Percentiles rank a stretch among this genome's conserved stretches.
Evolutionary conservation across 2,888 invertebrate genomes (phyloP).

Genomic region (Erebia ligea): DNA sequence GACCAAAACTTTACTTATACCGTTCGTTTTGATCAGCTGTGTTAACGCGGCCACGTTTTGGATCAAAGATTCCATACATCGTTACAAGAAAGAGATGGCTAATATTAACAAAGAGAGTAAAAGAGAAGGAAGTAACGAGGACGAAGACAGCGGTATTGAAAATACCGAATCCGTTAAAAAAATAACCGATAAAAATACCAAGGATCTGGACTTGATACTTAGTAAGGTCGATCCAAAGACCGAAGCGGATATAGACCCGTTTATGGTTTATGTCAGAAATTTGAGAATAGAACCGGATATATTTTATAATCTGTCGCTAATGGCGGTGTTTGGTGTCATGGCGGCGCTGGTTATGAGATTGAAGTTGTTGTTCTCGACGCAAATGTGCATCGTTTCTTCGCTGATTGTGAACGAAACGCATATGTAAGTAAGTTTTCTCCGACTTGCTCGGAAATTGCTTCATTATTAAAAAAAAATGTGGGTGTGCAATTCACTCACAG

Average conservation of each 20-base stretch:
- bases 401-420: slow-evolving; percentile 85
- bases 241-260: slow-evolving; percentile 36
- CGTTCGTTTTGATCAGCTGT: slow-evolving; percentile 76
- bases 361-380: slow-evolving; percentile 90
- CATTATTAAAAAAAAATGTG: not conserved
- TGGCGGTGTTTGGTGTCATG: slow-evolving; percentile 87
- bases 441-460: too few relatives aligned
- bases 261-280: slow-evolving; percentile 58
- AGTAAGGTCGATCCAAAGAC: slow-evolving; percentile 41
- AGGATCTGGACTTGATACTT: slow-evolving; percentile 53
- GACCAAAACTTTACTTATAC: slow-evolving; percentile 82
- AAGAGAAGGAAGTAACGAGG: slow-evolving; percentile 56
- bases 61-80: slow-evolving; percentile 45
- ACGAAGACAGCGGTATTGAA: slow-evolving; percentile 81
- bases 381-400: slow-evolving; percentile 88
- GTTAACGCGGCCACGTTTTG: slow-evolving; percentile 65
- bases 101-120: slow-evolving; percentile 45
- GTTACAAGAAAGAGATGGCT: slow-evolving; percentile 36
- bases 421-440: slow-evolving; percentile 25
- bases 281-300: slow-evolving; percentile 79
- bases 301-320: slow-evolving; percentile 88
- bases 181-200: slow-evolving; percentile 15
- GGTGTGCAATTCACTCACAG: too few relatives aligned
- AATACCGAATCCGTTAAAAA: slow-evolving; percentile 63
- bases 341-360: slow-evolving; percentile 90